Base-by-base conservation (phyloP, 2,113 vertebrate genomes). In the Mohoua ochrocephala region DNA sequence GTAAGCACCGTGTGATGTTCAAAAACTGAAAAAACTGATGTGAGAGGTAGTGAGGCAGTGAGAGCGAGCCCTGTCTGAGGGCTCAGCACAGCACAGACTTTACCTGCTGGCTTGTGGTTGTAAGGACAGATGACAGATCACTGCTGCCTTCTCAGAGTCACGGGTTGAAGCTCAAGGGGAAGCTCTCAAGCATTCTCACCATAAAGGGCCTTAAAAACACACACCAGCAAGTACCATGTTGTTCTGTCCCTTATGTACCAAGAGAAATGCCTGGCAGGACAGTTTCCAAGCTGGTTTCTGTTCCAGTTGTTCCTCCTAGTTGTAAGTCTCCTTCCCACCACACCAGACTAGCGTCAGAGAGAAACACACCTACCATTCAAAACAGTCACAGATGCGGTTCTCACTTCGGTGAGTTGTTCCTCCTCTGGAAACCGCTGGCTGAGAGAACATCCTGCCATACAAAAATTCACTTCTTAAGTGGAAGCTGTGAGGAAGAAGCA, bases 1-100 rank as follows among this genome's bases (percentile, higher is more conserved):
- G 45, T 39, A 54, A 37, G 20, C 0, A 0, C n/a, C 11, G 21
- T 5, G 39, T 7, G 28, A 15, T 24, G 45, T 30, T 89, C 39
- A 21, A 70, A 69, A 35, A 13, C 1, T 8, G 42, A 28, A 23
- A 63, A 87, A 69, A 20, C 30, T 89, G 35, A 53, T 44, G 28
- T 13, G 39, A 49, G 16, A 57, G 11, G 41, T 23, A 50, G 39
- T 3, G 59, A 63, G 11, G 41, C 27, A 50, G 39, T 3, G 59
- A 63, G 41, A 91, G 11, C 3, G 9, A 92, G 23, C 13, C 3
- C 39, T 84, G 2, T 8, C 52, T 63, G 42, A 60, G 53, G 18
- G 49, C 37, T 86, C 54, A 73, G 37, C 27, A 20, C n/a, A 77
- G 41, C 24, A 39, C 47, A 87, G 74, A 57, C 56, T n/a, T 84